Evolutionary conservation across 2,113 vertebrate species (phyloP).

Genomic region (Rhipidura dahli): DNA sequence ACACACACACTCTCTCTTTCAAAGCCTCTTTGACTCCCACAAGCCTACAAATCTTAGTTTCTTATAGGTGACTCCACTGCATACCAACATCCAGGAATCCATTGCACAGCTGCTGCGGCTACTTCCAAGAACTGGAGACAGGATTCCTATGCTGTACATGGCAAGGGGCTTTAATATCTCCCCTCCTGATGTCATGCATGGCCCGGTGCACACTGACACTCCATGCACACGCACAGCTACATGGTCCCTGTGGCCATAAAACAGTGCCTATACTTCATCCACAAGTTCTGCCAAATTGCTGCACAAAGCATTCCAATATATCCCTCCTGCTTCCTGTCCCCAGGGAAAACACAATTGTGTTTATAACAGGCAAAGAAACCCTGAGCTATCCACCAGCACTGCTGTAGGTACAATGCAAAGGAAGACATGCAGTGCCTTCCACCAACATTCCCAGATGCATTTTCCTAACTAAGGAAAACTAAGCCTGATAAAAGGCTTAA

Average conservation of each 20-base stretch:
- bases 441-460: not conserved
- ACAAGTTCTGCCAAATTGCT: not conserved
- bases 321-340: not conserved
- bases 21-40: not conserved
- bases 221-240: not conserved
- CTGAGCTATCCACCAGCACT: not conserved
- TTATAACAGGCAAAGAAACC: not conserved
- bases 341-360: not conserved
- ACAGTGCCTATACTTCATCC: not conserved
- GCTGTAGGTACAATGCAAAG: not conserved
- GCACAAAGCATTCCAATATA: too few species aligned
- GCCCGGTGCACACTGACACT: not conserved
- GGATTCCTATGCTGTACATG: not conserved
- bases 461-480: not conserved
- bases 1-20: not conserved
- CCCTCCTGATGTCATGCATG: fast-evolving
- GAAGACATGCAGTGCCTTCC: not conserved
- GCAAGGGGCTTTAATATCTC: not conserved
- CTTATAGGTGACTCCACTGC: fast-evolving
- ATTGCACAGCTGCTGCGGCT: not conserved
- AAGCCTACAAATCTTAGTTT: not conserved
- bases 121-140: not conserved
- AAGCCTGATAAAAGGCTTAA: not conserved
- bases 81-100: not conserved
- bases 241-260: fast-evolving